Conservation (phyloP, 2,113 vertebrate genomes). For the Odocoileus hemionus region DNA sequence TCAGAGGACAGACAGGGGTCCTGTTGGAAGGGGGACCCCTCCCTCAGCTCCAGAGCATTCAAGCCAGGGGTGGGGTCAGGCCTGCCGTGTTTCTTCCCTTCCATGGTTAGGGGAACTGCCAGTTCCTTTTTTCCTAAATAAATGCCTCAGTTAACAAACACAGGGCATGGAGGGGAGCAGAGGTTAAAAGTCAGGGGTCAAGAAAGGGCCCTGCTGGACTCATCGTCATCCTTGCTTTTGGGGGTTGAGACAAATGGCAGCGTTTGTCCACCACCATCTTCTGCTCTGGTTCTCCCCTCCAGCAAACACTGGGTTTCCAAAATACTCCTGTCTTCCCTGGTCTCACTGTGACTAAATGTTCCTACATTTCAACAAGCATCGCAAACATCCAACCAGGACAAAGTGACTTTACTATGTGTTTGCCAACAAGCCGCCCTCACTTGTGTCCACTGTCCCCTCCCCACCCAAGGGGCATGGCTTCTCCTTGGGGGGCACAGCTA, state of each 20-base stretch:
- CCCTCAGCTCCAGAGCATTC: accelerated
- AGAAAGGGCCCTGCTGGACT: neutral
- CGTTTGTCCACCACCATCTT: neutral
- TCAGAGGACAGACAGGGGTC: accelerated
- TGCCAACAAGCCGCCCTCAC: accelerated
- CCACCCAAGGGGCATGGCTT: too few species aligned
- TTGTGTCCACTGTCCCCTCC: neutral
- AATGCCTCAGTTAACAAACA: neutral
- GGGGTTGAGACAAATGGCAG: too few species aligned
- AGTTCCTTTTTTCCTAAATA: neutral
- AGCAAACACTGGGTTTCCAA: neutral
- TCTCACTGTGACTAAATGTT: neutral
- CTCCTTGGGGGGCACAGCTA: neutral
- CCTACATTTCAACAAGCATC: neutral
- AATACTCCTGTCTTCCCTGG: accelerated
- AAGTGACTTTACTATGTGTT: neutral
- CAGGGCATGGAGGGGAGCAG: neutral
- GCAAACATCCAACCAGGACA: neutral
- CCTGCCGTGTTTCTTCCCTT: too few species aligned
- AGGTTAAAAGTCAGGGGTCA: neutral
- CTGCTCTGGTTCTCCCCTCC: neutral
- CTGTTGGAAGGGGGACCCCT: accelerated
- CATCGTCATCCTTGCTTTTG: neutral
- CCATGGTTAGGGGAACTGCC: neutral
- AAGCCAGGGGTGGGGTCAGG: neutral